Evolutionary conservation across 2,888 invertebrate genomes (phyloP), one percentile per base, ranked within the genome.

Genomic region (Parnassius apollo): DNA sequence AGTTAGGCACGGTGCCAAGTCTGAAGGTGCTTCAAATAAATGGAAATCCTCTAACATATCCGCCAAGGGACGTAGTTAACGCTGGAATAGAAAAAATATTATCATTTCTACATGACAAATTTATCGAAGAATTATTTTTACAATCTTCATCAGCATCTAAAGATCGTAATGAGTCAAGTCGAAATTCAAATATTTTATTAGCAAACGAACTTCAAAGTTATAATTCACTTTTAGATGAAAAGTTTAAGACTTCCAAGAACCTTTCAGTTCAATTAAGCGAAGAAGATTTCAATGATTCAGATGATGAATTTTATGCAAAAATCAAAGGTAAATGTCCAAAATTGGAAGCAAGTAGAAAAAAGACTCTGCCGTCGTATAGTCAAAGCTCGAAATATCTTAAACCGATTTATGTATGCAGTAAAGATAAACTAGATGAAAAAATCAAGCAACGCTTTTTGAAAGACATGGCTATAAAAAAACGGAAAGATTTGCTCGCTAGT

Each of bases 11-110:
- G 7, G 83, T 94, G 12, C 77, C 86, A 22, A 93, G 88, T 65
- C 82, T 95, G 66, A 94, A 93, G 86, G 93, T 93, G 10, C 80
- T 95, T 2, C 94, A 94, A 78, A 68, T 94, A 51, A 82, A 88
- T 50, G 92, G 93, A 51, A 95, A 95, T 78, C 94, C 94, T 0
- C 70, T 95, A 10, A 77, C 73, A 45, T 94, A 92, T 75, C 95
- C 95, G 11, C 87, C 93, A 22, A 78, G 76, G 65, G 88, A 93
- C 54, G 76, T 95, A 3, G 72, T 94, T 42, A 83, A 82, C 52
- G 85, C 84, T 54, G 95, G 95, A 44, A 85, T 90, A 22, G 72
- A 80, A 45, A 79, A 76, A 65, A 68, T 86, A 9, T 70, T 85
- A 22, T 77, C 82, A 42, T 89, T 86, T 65, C 76, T 92, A 25